A percentile compares a stretch with the other conserved stretches of the same genome.
phyloP scores from a whole-genome alignment of 1,140 invertebrate species.

The Penaeus japonicus region DNA sequence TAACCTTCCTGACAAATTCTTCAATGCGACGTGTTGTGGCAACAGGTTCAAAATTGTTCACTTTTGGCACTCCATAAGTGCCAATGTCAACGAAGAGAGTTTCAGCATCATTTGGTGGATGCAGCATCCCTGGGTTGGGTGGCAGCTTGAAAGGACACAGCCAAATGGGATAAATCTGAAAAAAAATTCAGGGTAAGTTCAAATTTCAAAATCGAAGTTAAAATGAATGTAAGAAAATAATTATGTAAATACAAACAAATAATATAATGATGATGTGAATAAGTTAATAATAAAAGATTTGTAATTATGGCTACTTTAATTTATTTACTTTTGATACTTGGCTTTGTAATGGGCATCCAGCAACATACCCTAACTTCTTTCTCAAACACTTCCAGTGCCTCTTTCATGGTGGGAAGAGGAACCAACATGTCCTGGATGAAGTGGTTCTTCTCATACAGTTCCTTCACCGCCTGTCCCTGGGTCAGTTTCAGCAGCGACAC shows the following conservation, averaged over 20 bases:
- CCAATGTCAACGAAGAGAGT: constrained; percentile 74
- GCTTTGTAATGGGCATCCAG: too few species aligned
- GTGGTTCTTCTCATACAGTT: constrained; percentile 81
- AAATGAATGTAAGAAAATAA: too few species aligned
- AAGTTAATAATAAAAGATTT: not conserved
- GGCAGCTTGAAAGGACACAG: constrained; percentile 81
- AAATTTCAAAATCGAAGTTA: too few species aligned
- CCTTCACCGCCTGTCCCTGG: constrained; percentile 76
- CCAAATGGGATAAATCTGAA: constrained; percentile 83
- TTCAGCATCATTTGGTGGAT: constrained; percentile 65
- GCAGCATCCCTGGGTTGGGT: constrained; percentile 75
- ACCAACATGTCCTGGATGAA: constrained; percentile 83
- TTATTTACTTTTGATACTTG: not conserved
- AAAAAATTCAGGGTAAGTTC: not conserved
- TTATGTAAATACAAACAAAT: too few species aligned
- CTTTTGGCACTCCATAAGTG: constrained; percentile 79
- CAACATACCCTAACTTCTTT: constrained; percentile 72
- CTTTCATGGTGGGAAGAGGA: constrained; percentile 72
- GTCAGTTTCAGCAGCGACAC: constrained; percentile 84
- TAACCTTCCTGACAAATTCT: constrained; percentile 72
- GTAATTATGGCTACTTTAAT: not conserved
- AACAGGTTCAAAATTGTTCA: constrained; percentile 71
- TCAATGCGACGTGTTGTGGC: constrained; percentile 77
- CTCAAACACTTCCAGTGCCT: constrained; percentile 74
- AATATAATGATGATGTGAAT: too few species aligned